Conservation (phyloP, 2,888 invertebrate genomes). For the Trichogramma evanescens region DNA sequence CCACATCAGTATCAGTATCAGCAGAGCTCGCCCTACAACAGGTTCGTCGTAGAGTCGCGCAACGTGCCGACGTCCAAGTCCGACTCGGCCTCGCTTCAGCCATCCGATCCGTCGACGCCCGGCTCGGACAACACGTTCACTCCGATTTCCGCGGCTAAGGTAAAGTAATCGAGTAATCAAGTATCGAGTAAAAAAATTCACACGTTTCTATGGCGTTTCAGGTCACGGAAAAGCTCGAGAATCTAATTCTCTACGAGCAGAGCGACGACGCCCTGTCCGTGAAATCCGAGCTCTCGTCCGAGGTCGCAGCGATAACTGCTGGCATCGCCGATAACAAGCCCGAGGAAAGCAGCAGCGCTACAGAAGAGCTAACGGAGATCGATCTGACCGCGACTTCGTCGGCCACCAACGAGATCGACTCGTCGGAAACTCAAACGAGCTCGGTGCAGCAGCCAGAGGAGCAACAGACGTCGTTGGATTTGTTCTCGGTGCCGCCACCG, state of each 20-base stretch:
- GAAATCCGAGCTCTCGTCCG: conserved; percentile 20
- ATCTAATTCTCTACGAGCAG: conserved; percentile 35
- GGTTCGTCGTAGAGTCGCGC: too few relatives aligned
- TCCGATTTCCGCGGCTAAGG: conserved; percentile 15
- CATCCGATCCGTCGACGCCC: not conserved
- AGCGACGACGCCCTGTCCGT: conserved; percentile 27
- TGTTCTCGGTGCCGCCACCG: conserved; percentile 5
- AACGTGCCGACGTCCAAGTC: too few relatives aligned
- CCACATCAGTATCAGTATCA: not conserved
- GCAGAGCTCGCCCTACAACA: not conserved
- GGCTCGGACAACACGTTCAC: conserved; percentile 10
- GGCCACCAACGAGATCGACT: not conserved
- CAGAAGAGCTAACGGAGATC: conserved; percentile 25
- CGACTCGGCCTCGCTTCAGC: too few relatives aligned
- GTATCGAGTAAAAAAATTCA: not conserved
- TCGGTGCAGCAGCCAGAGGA: not conserved
- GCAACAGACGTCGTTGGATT: conserved; percentile 2
- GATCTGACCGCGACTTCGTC: conserved; percentile 18
- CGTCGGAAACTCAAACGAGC: not conserved
- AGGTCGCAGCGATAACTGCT: conserved; percentile 22
- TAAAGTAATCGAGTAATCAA: too few relatives aligned
- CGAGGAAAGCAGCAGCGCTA: not conserved
- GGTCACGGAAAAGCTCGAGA: conserved; percentile 39
- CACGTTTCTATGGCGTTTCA: not conserved
- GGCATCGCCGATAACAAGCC: conserved; percentile 4